Conservation (phyloP, 2,888 invertebrate genomes). For the Sussaba pulchella region DNA sequence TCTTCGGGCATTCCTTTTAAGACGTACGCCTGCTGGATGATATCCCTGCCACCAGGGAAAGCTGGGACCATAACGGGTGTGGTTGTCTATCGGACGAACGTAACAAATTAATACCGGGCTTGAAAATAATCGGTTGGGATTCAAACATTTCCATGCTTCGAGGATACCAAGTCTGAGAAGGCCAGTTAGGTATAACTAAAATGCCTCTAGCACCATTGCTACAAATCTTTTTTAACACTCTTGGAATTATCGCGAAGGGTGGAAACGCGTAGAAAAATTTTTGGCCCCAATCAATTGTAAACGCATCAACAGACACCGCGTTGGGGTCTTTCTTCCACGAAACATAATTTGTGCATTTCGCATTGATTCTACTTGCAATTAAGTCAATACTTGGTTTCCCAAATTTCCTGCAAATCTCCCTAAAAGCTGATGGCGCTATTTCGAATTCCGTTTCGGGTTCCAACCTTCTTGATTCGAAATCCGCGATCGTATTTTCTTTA, state of each 20-base stretch:
- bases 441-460: no score
- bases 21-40: conserved; percentile 50
- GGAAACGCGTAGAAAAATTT: conserved; percentile 66
- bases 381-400: no score
- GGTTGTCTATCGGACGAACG: conserved; percentile 35
- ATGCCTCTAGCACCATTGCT: conserved; percentile 36
- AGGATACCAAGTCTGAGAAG: conserved; percentile 36
- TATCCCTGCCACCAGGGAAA: conserved; percentile 55
- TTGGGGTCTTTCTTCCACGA: conserved; percentile 59
- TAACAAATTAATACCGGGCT: conserved; percentile 30
- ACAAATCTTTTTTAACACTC: conserved; percentile 36
- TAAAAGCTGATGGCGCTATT: no score
- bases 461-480: no score
- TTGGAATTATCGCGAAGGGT: conserved; percentile 45
- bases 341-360: conserved; percentile 32
- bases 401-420: no score
- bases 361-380: no score
- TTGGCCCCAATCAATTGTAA: conserved; percentile 54
- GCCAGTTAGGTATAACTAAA: conserved; percentile 36
- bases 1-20: conserved; percentile 47
- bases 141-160: conserved; percentile 39
- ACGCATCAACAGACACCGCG: conserved; percentile 54
- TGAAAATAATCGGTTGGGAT: conserved; percentile 33
- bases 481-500: no score
- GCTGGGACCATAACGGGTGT: conserved; percentile 47